Evolutionary conservation across 2,797 vertebrate genomes (phyloP), one percentile per base, ranked within the genome.

Genomic region (Gallinago nigripennis): DNA sequence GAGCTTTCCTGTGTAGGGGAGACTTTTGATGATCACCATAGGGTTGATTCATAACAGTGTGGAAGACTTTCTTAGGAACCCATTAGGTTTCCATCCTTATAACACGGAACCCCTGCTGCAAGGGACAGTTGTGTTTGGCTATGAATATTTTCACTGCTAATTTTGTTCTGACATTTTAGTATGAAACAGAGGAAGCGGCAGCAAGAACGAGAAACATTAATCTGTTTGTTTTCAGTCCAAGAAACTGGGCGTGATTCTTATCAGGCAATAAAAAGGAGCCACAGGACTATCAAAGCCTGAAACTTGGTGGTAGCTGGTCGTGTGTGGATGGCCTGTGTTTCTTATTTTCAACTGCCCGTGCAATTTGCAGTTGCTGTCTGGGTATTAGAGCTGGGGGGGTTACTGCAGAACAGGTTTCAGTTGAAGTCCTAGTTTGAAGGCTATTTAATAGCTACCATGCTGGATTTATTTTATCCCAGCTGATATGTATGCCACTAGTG

Each of bases 131-230:
- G 5, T 23, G 7, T 81, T 87, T 87, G 45, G 7, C 41, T 58
- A 12, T 39, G 33, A 81, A 41, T 72, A 46, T 84, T 91, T 88
- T 73, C 69, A 61, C 16, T 17, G 16, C 15, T 37, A 39, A 41
- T 90, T 88, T 63, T 82, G 11, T 88, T 81, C 41, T 88, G 70
- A 82, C 12, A 45, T 77, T 91, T 90, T 58, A 6, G 1, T 88
- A 39, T 54, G 87, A 88, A 95, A 78, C n/a, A 81, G 33, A 86
- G 76, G 31, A 92, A 86, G 41, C 72, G 54, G 85, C 37, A 94
- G 46, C 57, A 89, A 68, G 43, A 93, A 68, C 27, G 20, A 78
- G 69, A 92, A 91, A 61, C 4, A 46, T 60, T 66, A 53, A 73
- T 61, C 28, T 64, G 48, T 78, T 78, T 78, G 43, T 25, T 92